Base-by-base conservation (phyloP, 2,888 invertebrate species). In the Rhaphigaster nebulosa region DNA sequence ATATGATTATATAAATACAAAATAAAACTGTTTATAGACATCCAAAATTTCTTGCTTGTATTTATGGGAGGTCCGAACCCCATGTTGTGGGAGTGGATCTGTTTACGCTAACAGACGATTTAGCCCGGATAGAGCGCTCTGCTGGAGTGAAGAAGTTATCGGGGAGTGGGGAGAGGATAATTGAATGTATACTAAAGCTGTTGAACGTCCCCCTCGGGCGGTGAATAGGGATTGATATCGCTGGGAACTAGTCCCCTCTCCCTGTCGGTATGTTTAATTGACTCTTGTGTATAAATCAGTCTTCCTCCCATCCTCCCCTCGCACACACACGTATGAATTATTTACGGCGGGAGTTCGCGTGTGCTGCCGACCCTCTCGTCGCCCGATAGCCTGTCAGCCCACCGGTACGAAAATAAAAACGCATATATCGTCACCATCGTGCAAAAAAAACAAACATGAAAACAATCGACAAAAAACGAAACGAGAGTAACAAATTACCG, bases 221-320 rank as follows among this genome's bases (percentile, higher is more conserved):
- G 88, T 50, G 52, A 56, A 52, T 88, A 38, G 41, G 88, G 41
- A 88, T 88, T 88, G 20, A 65, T 88, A 56, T 88, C 56, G 88
- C 56, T 60, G 88, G 88, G 60, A 60, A 88, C 84, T 80, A 15
- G 45, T 45, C 12, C 88, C 87, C 87, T 34, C 87, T 26, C 56
- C 41, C 88, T 23, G 29, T 54, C 54, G 54, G 54, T 52, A 34
- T 34, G 87, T 84, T 88, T 88, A 88, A 88, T 88, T 88, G 88
- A 88, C 88, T 88, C 88, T 88, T 88, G 88, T 88, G 60, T 88
- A 88, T 88, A 88, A 88, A 88, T 60, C 88, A 88, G 56, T 60
- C 12, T 26, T 60, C 54, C 29, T 29, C 26, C 13, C 65, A 29
- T 10, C 12, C 38, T 20, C 38, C 70, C 5, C 41, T 6, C 41